Evolutionary conservation across 2,888 invertebrate genomes (phyloP).

Genomic region (Spilarctia lutea): DNA sequence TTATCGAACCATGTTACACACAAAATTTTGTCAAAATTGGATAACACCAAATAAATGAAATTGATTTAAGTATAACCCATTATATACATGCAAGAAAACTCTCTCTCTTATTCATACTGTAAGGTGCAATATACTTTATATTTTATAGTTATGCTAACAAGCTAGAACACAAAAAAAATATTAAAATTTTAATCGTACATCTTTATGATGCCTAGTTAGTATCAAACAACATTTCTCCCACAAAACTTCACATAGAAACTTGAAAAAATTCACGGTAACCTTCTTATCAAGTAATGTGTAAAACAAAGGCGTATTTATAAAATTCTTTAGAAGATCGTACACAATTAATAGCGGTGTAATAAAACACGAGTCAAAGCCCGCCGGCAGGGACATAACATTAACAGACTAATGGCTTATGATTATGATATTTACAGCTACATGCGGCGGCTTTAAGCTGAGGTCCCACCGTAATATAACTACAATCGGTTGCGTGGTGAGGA

Average conservation of each 20-base stretch:
- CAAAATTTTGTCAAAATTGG: not conserved
- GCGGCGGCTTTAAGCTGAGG: conserved; percentile 69
- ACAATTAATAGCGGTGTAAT: conserved; percentile 78
- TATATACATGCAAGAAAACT: too few species aligned
- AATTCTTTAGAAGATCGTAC: conserved; percentile 63
- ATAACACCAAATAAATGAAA: not conserved
- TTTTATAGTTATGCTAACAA: not conserved
- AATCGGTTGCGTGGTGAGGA: not conserved
- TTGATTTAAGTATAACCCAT: not conserved
- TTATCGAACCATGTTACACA: too few species aligned
- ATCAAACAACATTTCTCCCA: conserved; percentile 17
- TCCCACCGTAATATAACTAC: conserved; percentile 42
- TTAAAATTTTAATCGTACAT: conserved; percentile 4
- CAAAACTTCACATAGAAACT: conserved; percentile 15
- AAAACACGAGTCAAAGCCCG: conserved; percentile 75
- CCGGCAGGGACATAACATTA: conserved; percentile 82
- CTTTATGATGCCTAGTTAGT: conserved; percentile 19
- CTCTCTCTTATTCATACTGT: not conserved
- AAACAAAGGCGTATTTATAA: conserved; percentile 57
- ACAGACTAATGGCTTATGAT: conserved; percentile 82
- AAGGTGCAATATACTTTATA: not conserved
- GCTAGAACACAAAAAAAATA: not conserved
- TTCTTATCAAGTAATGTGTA: conserved; percentile 33
- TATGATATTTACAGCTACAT: conserved; percentile 84
- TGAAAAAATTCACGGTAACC: conserved; percentile 33